Conservation (phyloP, 2,113 vertebrate species). For the Illadopsis cleaveri region DNA sequence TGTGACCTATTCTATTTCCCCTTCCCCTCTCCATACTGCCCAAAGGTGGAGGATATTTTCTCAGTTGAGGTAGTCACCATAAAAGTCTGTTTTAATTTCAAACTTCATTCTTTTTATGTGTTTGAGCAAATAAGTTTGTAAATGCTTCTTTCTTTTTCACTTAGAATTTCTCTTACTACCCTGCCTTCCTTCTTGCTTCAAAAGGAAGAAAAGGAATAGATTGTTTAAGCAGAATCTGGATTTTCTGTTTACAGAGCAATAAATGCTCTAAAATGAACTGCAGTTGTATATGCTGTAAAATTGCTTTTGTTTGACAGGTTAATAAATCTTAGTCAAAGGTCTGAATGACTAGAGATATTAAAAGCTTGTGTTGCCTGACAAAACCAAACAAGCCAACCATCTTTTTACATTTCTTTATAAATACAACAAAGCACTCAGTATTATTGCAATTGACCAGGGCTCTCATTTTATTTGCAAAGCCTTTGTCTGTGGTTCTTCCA, state of each 20-base stretch:
- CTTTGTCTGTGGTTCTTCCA: neutral
- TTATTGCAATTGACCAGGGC: neutral
- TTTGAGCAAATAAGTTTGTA: neutral
- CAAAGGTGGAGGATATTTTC: neutral
- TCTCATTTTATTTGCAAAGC: neutral
- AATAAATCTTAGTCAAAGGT: constrained; percentile 47
- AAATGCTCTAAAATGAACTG: constrained; percentile 37
- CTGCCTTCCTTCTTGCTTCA: neutral
- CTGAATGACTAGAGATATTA: constrained; percentile 45
- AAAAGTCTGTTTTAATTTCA: neutral
- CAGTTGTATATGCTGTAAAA: constrained; percentile 35
- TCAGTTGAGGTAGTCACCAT: neutral
- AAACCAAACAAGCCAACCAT: neutral
- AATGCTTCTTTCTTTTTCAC: neutral
- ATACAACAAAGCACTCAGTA: neutral
- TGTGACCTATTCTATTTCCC: neutral
- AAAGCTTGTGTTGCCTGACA: constrained; percentile 27
- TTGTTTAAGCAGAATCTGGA: neutral
- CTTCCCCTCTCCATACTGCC: neutral
- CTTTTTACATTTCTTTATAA: constrained; percentile 26
- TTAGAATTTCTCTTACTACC: neutral
- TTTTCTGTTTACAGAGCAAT: constrained; percentile 54
- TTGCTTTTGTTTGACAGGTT: constrained; percentile 48
- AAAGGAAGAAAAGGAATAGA: neutral
- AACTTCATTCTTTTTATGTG: neutral